phyloP scores from a whole-genome alignment of 2,888 invertebrate genomes.

The Ormyrus nitidulus region DNA sequence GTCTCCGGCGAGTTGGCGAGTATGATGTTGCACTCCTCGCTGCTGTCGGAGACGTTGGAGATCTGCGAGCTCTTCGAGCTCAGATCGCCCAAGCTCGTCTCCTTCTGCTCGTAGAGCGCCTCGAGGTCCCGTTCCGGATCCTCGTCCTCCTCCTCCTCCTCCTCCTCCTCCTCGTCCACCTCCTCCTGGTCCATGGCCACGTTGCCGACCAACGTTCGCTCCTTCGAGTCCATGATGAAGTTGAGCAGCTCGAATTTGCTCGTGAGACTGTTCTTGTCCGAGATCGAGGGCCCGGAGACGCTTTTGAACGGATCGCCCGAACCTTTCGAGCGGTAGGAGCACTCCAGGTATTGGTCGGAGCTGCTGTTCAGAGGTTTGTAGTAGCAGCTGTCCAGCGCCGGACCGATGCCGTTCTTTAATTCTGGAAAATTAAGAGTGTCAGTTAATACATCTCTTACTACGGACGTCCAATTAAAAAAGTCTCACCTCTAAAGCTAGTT shows the following conservation, averaged over 20 bases:
- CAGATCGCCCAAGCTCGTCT: constrained; percentile 77
- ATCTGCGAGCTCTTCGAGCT: constrained; percentile 86
- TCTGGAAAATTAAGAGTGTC: constrained; percentile 3
- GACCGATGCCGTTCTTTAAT: constrained; percentile 57
- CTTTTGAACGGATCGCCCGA: constrained; percentile 69
- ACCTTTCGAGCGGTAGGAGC: constrained; percentile 65
- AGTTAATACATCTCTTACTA: no score
- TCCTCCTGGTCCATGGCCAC: constrained; percentile 75
- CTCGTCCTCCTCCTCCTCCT: constrained; percentile 77
- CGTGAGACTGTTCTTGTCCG: constrained; percentile 66
- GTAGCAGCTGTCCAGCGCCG: constrained; percentile 46
- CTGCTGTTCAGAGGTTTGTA: constrained; percentile 48
- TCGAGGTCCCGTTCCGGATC: constrained; percentile 78
- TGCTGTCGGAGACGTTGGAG: constrained; percentile 89
- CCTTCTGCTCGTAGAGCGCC: constrained; percentile 76
- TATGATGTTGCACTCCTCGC: constrained; percentile 87
- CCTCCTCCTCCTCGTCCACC: constrained; percentile 66
- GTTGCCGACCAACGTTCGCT: constrained; percentile 61
- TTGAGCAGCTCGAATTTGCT: constrained; percentile 93
- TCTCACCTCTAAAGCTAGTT: constrained; percentile 55
- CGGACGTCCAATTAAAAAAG: no score
- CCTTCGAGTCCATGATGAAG: constrained; percentile 88
- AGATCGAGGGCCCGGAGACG: constrained; percentile 80
- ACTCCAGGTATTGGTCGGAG: constrained; percentile 39
- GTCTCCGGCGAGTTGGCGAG: constrained; percentile 72